These are phyloP conservation scores for Anguilla anguilla DNA, from an alignment of 2,797 vertebrate species.

Conservation along the genomic window DNA sequence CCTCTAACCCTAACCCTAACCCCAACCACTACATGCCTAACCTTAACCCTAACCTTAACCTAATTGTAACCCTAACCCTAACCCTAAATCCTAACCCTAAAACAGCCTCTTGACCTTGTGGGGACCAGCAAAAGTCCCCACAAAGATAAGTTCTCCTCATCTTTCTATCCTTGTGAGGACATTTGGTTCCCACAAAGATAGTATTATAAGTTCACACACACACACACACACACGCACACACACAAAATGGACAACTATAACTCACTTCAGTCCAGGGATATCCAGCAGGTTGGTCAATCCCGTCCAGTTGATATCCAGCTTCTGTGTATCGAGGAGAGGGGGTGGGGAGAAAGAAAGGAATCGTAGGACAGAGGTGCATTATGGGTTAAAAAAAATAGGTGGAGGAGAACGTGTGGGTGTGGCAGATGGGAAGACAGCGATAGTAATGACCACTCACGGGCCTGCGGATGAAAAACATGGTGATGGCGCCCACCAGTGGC, in stretches of 20 bases:
- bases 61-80: no score
- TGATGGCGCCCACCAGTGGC: conserved; percentile 89
- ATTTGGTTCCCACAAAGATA: no score
- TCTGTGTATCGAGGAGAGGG: conserved; percentile 59
- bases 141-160: no score
- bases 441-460: conserved; percentile 76
- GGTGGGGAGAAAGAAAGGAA: not conserved
- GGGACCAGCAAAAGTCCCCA: no score
- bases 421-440: conserved; percentile 10
- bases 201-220: not conserved
- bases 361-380: not conserved
- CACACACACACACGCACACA: conserved; percentile 26
- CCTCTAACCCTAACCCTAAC: no score
- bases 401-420: conserved; percentile 8
- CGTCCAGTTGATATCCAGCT: conserved; percentile 94
- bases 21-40: no score
- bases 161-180: no score
- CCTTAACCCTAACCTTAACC: no score
- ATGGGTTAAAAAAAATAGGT: not conserved
- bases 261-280: conserved; percentile 91
- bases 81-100: no score
- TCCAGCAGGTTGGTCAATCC: conserved; percentile 92
- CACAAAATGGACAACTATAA: conserved; percentile 15
- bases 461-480: conserved; percentile 91
- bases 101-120: no score